Percentiles rank a stretch among this genome's conserved stretches.
Evolutionary conservation across 1,140 invertebrate species (phyloP).

Genomic region (Chironomus striatipennis): DNA sequence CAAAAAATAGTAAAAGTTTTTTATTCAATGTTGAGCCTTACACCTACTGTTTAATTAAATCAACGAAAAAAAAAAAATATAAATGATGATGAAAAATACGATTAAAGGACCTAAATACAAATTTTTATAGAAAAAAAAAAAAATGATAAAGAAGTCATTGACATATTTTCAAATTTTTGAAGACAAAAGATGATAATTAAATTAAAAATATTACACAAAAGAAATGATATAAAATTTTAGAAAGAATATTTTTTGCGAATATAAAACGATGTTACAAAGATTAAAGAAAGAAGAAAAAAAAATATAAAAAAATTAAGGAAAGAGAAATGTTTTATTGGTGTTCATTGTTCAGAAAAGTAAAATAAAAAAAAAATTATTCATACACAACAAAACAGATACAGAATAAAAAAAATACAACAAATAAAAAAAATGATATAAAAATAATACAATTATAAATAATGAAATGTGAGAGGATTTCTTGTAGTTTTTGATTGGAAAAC

Average conservation of each 20-base stretch:
- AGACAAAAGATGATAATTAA: not conserved
- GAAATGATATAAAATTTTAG: not conserved
- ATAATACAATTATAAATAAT: no score
- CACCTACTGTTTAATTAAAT: not conserved
- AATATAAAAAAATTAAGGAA: not conserved
- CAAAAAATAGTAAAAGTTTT: constrained; percentile 2
- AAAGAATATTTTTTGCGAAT: not conserved
- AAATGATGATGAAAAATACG: not conserved
- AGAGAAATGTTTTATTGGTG: not conserved
- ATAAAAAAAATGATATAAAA: no score
- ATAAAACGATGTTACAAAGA: not conserved
- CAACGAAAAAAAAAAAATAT: not conserved
- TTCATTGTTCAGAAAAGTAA: not conserved
- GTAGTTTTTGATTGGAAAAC: no score
- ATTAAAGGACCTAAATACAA: constrained; percentile 9
- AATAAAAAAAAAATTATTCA: no score
- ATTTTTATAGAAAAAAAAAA: not conserved
- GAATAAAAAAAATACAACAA: no score
- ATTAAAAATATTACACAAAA: not conserved
- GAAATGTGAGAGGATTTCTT: no score
- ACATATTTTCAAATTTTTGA: not conserved
- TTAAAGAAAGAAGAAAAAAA: no score
- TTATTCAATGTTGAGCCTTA: constrained; percentile 13
- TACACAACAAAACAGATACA: no score
- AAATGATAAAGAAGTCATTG: not conserved